These are phyloP conservation scores for Echiichthys vipera DNA, from an alignment of 2,797 vertebrate genomes.

Conservation along the genomic window DNA sequence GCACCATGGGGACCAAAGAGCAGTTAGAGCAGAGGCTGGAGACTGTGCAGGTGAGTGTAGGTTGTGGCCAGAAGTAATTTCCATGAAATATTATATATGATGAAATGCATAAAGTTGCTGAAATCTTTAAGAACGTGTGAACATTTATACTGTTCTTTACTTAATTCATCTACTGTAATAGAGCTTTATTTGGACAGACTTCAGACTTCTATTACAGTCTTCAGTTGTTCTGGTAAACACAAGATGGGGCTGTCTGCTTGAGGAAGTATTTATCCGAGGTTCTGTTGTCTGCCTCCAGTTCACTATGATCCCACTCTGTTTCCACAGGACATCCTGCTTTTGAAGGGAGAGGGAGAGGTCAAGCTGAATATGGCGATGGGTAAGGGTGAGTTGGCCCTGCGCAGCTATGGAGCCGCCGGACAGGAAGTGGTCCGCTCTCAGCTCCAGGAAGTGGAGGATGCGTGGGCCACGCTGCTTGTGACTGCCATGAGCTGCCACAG, in stretches of 20 bases:
- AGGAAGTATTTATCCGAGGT: constrained; percentile 11
- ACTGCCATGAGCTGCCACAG: constrained; percentile 92
- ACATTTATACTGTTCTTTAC: background rate
- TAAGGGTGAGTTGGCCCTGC: constrained; percentile 92
- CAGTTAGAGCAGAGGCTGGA: constrained; percentile 88
- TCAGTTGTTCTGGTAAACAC: constrained; percentile 51
- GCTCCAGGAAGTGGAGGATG: constrained; percentile 89
- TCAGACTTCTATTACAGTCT: background rate
- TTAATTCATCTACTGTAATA: background rate
- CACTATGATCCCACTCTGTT: constrained; percentile 35
- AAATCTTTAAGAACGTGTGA: background rate
- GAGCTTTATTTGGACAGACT: background rate
- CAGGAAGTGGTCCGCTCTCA: constrained; percentile 90
- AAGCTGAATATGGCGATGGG: constrained; percentile 97
- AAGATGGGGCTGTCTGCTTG: constrained; percentile 62
- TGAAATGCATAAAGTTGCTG: background rate
- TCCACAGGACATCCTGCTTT: constrained; percentile 94
- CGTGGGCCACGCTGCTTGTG: constrained; percentile 90
- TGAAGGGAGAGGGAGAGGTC: constrained; percentile 97
- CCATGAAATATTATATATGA: background rate
- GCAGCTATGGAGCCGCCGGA: constrained; percentile 86
- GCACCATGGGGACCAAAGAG: constrained; percentile 91
- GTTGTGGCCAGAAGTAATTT: background rate
- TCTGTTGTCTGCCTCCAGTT: constrained; percentile 1
- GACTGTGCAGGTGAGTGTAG: constrained; percentile 89